phyloP scores from a whole-genome alignment of 1,140 invertebrate species.

The Cydia pomonella region DNA sequence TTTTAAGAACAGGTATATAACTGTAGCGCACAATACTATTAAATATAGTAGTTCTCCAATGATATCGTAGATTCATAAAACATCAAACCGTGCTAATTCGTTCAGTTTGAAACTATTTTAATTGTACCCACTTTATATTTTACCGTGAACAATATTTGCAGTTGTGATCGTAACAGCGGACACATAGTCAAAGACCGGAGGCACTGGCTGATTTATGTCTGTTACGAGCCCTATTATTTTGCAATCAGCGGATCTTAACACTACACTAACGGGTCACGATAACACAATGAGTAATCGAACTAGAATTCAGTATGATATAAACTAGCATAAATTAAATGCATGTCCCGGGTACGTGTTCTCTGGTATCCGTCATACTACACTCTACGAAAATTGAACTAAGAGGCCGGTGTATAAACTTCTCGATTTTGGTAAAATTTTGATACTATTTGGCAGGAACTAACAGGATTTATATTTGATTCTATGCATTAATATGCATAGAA shows the following conservation, averaged over 20 bases:
- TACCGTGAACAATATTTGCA: conserved; percentile 3
- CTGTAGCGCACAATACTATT: too few species aligned
- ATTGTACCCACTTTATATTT: background rate
- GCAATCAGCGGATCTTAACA: conserved; percentile 58
- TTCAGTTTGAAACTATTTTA: conserved; percentile 24
- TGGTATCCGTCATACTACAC: background rate
- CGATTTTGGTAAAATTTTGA: too few species aligned
- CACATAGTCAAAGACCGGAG: conserved; percentile 48
- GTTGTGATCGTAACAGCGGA: conserved; percentile 16
- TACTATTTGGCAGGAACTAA: too few species aligned
- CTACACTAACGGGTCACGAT: conserved; percentile 38
- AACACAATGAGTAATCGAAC: conserved; percentile 29
- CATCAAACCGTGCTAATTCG: background rate
- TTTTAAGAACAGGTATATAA: too few species aligned
- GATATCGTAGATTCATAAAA: too few species aligned
- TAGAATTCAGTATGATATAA: conserved; percentile 14
- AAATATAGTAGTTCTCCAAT: too few species aligned
- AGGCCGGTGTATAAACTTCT: too few species aligned
- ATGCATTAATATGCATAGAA: too few species aligned
- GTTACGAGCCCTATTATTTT: conserved; percentile 52
- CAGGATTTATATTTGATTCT: too few species aligned
- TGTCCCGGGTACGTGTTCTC: background rate
- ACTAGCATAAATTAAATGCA: background rate
- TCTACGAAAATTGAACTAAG: background rate
- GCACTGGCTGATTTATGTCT: conserved; percentile 54